A percentile compares a stretch with the other conserved stretches of the same genome.
phyloP scores from a whole-genome alignment of 1,140 invertebrate species.

The Rhopalosiphum padi region DNA sequence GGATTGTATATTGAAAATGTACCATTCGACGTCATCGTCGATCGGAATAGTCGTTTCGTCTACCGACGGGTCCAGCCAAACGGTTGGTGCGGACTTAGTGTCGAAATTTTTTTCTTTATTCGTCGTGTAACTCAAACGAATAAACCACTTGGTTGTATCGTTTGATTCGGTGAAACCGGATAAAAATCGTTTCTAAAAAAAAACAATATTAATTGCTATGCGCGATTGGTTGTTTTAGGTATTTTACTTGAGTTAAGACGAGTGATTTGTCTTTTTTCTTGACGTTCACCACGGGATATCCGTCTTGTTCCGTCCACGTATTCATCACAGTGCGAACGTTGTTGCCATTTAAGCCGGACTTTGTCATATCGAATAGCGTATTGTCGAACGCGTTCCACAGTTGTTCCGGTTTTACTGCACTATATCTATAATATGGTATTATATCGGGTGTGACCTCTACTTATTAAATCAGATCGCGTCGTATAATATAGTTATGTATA shows the following conservation, averaged over 20 bases:
- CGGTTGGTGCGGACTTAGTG: neutral
- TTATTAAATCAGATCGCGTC: neutral
- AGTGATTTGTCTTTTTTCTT: slow-evolving; percentile 64
- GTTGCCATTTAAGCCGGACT: neutral
- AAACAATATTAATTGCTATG: neutral
- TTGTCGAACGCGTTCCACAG: slow-evolving; percentile 41
- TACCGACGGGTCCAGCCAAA: neutral
- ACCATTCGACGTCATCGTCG: slow-evolving; percentile 67
- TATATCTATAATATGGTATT: neutral
- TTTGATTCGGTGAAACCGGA: neutral
- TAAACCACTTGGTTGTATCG: neutral
- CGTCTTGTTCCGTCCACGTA: slow-evolving; percentile 68
- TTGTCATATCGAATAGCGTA: neutral
- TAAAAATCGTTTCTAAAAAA: slow-evolving; percentile 32
- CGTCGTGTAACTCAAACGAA: slow-evolving; percentile 20
- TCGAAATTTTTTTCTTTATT: neutral
- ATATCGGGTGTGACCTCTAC: neutral
- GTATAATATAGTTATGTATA: too few relatives aligned
- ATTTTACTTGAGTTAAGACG: slow-evolving; percentile 66
- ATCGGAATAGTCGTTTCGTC: neutral
- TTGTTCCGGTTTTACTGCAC: neutral
- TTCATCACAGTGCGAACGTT: slow-evolving; percentile 59
- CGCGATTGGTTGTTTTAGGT: neutral
- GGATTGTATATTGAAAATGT: slow-evolving; percentile 74
- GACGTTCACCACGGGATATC: slow-evolving; percentile 68